These are phyloP conservation scores for Sebastiscus albofasciatus DNA, from an alignment of 2,797 vertebrate species.

Conservation along the genomic window DNA sequence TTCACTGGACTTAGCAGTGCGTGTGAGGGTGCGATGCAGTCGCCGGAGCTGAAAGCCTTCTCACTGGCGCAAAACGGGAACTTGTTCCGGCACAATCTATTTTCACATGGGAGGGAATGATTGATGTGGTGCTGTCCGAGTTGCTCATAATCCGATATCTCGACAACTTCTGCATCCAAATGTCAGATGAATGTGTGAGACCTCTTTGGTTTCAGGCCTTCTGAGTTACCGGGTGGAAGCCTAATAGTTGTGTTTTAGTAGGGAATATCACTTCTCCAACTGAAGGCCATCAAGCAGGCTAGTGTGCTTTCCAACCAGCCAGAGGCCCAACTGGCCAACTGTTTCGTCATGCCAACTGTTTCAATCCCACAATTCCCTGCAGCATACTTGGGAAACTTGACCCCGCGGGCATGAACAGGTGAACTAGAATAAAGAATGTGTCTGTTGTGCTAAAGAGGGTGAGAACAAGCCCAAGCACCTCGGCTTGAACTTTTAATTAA, in stretches of 20 bases:
- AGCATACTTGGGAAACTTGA: constrained; percentile 7
- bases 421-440: constrained; percentile 6
- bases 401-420: background rate
- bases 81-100: constrained; percentile 54
- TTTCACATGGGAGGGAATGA: constrained; percentile 58
- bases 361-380: constrained; percentile 28
- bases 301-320: background rate
- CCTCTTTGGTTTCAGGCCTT: constrained; percentile 37
- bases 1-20: constrained; percentile 65
- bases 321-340: background rate
- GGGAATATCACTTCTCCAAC: constrained; percentile 1
- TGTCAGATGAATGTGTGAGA: constrained; percentile 43
- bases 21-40: constrained; percentile 48
- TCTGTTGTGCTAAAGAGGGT: background rate
- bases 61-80: constrained; percentile 36
- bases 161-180: constrained; percentile 44
- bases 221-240: background rate
- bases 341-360: background rate
- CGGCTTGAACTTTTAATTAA: constrained; percentile 5
- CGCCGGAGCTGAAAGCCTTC: constrained; percentile 18
- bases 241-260: constrained; percentile 12
- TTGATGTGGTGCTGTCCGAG: constrained; percentile 41
- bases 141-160: constrained; percentile 57
- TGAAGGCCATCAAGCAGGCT: background rate
- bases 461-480: constrained; percentile 16